A percentile compares a stretch with the other conserved stretches of the same genome.
Conservation (phyloP, 2,113 vertebrate genomes). For the Siniperca knerii region DNA sequence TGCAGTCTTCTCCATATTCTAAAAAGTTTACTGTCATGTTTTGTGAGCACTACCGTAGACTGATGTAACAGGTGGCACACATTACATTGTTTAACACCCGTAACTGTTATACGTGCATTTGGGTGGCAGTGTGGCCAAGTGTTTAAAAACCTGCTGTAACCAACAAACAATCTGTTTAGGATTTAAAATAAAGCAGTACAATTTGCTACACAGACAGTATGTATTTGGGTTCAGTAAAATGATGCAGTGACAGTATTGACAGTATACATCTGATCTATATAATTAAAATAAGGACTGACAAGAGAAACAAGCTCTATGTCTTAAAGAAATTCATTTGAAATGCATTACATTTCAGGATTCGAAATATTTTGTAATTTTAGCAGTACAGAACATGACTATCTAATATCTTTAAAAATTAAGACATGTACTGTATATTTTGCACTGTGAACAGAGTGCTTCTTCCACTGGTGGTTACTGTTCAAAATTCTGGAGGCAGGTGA, state of each 20-base stretch:
- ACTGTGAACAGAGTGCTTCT: too few species aligned
- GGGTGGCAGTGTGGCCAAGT: background rate
- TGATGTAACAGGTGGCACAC: conserved; percentile 18
- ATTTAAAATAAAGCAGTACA: conserved; percentile 5
- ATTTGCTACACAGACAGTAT: background rate
- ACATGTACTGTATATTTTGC: too few species aligned
- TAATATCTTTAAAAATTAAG: background rate
- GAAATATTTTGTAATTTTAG: background rate
- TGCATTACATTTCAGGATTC: background rate
- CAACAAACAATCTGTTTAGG: conserved; percentile 14
- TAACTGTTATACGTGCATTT: background rate
- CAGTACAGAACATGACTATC: background rate
- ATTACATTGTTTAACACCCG: background rate
- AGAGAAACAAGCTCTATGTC: background rate
- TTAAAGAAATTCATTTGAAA: background rate
- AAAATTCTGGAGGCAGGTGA: conserved; percentile 9
- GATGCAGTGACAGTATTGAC: background rate
- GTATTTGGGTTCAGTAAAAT: background rate
- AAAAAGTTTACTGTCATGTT: conserved; percentile 9
- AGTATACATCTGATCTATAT: background rate
- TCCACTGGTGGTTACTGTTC: background rate
- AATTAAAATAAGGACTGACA: background rate
- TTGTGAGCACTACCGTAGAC: background rate
- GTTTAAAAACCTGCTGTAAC: background rate
- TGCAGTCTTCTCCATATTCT: background rate